Evolutionary conservation across 2,113 vertebrate genomes (phyloP).

Genomic region (Ictalurus punctatus): DNA sequence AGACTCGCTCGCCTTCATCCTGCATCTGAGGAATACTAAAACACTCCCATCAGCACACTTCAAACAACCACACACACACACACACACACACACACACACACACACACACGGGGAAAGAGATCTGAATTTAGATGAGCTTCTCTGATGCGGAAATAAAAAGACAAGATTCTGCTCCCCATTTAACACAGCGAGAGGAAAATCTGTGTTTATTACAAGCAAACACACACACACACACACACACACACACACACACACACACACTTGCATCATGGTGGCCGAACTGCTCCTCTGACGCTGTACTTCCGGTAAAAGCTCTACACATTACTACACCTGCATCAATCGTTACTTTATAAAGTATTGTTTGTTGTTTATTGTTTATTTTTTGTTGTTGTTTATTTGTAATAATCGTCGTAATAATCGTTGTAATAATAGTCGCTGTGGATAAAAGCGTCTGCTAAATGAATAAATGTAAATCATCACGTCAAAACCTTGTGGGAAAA

Average conservation of each 20-base stretch:
- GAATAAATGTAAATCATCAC: background rate
- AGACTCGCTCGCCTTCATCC: slow-evolving; percentile 54
- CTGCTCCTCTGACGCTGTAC: background rate
- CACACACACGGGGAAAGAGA: slow-evolving; percentile 31
- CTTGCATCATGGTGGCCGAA: background rate
- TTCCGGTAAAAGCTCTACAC: background rate
- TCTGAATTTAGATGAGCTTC: slow-evolving; percentile 46
- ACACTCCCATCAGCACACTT: slow-evolving; percentile 67
- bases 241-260: slow-evolving; percentile 7
- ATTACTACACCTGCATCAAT: background rate
- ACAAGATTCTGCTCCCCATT: slow-evolving; percentile 5
- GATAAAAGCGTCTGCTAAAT: no score
- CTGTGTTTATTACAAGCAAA: background rate
- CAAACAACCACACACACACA: slow-evolving; percentile 58
- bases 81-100: slow-evolving; percentile 39
- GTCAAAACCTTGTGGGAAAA: background rate
- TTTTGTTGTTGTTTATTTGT: background rate
- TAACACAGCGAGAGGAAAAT: background rate
- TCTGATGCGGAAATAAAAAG: slow-evolving; percentile 24
- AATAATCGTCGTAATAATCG: background rate
- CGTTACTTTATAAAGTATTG: background rate
- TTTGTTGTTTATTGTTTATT: background rate
- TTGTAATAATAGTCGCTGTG: no score
- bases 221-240: background rate
- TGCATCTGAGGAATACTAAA: slow-evolving; percentile 70